Base-by-base conservation (phyloP, 2,797 vertebrate species). In the Cirrhinus mrigala region DNA sequence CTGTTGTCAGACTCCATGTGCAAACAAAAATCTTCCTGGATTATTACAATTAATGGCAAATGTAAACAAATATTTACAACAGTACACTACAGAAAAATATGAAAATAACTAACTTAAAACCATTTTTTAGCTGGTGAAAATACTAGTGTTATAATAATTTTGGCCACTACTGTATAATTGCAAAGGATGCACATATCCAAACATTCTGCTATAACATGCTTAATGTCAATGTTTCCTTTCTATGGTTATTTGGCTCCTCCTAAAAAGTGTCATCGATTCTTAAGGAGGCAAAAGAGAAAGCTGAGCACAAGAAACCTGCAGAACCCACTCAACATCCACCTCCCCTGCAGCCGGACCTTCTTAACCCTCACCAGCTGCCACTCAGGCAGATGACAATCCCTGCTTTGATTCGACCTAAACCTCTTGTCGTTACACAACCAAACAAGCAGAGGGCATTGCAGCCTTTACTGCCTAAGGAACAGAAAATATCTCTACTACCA, bases 331-430 rank as follows among this genome's bases (percentile, higher is more conserved):
- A 74, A 46, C 46, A 56, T 24, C 20, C 52, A 24, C 37, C 46
- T 24, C 18, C 37, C 12, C 29, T 37, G 18, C 70, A 74, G 20
- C 6, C 29, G 10, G 74, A 37, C 37, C 16, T 46, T 46, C 54
- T 60, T 29, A 24, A 71, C 71, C 68, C n/a, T 52, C 12, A 18
- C 5, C 48, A 71, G 48, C 54, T 69, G 33, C 33, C 40, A 73
- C 66, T 73, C 54, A 66, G 18, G 56, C 79, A 79, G 11, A 6
- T 90, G 2, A 48, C 92, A 3, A 5, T 86, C 0, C 79, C 93
- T 0, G 90, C 82, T 64, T 3, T 95, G 60, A 33, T 96, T 52
- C 6, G 94, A 46, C 90, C 95, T 0, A 87, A 91, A 0, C 85
- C 93, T 1, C 3, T 94, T 69, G 33, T 93, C 48, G 87, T 96